Conservation (phyloP, 2,113 vertebrate species). For the Gallinago media region DNA sequence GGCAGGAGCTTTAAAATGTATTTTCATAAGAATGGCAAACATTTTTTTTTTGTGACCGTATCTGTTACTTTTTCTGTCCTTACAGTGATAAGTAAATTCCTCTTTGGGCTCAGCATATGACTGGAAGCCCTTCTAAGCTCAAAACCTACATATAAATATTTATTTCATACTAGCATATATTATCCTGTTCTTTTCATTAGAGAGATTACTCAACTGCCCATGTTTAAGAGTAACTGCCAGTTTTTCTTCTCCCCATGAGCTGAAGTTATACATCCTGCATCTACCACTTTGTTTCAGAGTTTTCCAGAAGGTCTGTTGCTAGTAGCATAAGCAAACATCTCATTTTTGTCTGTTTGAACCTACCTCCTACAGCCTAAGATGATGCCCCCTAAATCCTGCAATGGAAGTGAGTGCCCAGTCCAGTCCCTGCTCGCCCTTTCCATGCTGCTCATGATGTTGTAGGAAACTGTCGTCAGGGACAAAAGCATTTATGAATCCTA, state of each 20-base stretch:
- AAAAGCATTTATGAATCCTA: background rate
- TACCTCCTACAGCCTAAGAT: background rate
- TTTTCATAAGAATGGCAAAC: background rate
- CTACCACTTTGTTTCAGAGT: background rate
- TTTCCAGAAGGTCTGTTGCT: background rate
- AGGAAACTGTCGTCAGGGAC: background rate
- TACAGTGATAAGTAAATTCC: background rate
- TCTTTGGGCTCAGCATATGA: background rate
- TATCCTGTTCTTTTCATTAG: background rate
- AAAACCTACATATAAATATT: background rate
- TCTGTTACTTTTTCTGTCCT: background rate
- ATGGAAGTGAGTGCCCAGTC: background rate
- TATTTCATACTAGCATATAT: background rate
- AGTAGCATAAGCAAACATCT: background rate
- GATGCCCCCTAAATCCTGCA: background rate
- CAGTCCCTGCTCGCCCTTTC: background rate
- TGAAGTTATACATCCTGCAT: background rate
- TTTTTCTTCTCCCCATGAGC: background rate
- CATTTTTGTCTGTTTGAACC: background rate
- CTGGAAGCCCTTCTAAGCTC: background rate
- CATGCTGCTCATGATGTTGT: background rate
- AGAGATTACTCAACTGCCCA: background rate
- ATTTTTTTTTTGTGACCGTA: accelerated
- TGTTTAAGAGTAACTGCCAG: background rate
- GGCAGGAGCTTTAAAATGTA: background rate